phyloP scores from a whole-genome alignment of 2,888 invertebrate genomes.

The Meliscaeva auricollis region DNA sequence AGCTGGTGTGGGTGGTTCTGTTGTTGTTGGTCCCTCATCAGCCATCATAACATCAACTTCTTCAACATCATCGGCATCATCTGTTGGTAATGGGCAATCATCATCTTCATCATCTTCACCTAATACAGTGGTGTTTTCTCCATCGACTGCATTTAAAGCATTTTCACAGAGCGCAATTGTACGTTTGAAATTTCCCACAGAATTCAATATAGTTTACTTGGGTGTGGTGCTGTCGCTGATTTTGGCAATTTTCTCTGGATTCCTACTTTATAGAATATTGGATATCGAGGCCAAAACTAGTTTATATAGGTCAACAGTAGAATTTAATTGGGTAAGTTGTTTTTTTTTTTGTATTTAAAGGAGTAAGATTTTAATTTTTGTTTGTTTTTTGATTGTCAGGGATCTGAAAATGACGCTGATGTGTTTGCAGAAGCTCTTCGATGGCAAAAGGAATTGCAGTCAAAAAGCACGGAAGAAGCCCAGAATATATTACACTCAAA shows the following conservation, averaged over 20 bases:
- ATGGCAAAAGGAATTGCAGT: constrained; percentile 89
- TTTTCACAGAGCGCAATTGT: constrained; percentile 77
- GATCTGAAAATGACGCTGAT: constrained; percentile 86
- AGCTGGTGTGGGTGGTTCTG: constrained; percentile 77
- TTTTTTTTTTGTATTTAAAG: no score
- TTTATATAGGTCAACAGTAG: constrained; percentile 81
- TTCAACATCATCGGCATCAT: constrained; percentile 77
- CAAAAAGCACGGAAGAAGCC: constrained; percentile 89
- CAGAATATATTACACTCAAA: constrained; percentile 91
- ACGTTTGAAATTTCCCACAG: constrained; percentile 81
- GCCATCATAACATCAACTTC: constrained; percentile 78
- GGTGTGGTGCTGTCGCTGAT: constrained; percentile 82
- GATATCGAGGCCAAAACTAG: constrained; percentile 83
- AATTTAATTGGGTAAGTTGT: constrained; percentile 83
- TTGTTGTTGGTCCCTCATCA: constrained; percentile 76
- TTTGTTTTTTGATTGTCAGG: constrained; percentile 77
- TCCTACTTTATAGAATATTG: constrained; percentile 83
- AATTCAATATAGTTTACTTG: constrained; percentile 82
- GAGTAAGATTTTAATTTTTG: background rate
- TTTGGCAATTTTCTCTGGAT: constrained; percentile 82
- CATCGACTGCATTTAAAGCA: constrained; percentile 77
- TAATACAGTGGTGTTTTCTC: constrained; percentile 77
- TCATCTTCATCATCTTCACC: constrained; percentile 77
- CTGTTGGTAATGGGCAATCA: constrained; percentile 66
- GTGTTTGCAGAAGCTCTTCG: constrained; percentile 88